Conservation (phyloP, 2,888 invertebrate species). For the Amphipyra tragopoginis region DNA sequence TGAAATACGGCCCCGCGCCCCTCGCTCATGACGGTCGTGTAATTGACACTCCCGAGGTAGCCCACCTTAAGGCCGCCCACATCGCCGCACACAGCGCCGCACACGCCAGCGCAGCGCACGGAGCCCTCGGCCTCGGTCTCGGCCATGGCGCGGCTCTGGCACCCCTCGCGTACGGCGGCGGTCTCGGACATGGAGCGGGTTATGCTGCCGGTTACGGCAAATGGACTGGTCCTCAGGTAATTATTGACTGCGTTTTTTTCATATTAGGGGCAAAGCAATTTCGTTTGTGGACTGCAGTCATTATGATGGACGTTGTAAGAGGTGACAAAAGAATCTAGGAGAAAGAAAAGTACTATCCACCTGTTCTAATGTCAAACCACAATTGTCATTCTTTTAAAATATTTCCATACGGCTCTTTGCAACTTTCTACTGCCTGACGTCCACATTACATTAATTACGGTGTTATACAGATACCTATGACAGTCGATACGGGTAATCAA, state of each 20-base stretch:
- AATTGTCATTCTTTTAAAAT: too few species aligned
- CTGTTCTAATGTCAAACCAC: too few species aligned
- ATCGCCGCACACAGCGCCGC: conserved; percentile 84
- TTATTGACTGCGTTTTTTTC: not conserved
- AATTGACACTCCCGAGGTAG: conserved; percentile 88
- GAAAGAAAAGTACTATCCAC: too few species aligned
- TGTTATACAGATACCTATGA: too few species aligned
- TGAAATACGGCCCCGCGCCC: conserved; percentile 87
- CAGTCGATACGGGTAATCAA: too few species aligned
- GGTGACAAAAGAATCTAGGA: too few species aligned
- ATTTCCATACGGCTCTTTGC: too few species aligned
- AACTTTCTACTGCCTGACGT: not conserved
- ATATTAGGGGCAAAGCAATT: too few species aligned
- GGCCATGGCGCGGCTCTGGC: conserved; percentile 67
- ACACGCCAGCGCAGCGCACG: conserved; percentile 73
- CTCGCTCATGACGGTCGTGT: conserved; percentile 87
- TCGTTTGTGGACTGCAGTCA: too few species aligned
- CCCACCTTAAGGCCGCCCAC: conserved; percentile 90
- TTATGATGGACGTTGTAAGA: too few species aligned
- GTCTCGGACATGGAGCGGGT: conserved; percentile 59
- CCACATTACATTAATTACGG: too few species aligned
- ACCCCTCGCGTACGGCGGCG: conserved; percentile 67
- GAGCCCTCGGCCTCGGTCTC: conserved; percentile 57
- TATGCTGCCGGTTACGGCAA: conserved; percentile 85
- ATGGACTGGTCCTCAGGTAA: conserved; percentile 83